Evolutionary conservation across 2,113 vertebrate genomes (phyloP).

Genomic region (Stercorarius parasiticus): DNA sequence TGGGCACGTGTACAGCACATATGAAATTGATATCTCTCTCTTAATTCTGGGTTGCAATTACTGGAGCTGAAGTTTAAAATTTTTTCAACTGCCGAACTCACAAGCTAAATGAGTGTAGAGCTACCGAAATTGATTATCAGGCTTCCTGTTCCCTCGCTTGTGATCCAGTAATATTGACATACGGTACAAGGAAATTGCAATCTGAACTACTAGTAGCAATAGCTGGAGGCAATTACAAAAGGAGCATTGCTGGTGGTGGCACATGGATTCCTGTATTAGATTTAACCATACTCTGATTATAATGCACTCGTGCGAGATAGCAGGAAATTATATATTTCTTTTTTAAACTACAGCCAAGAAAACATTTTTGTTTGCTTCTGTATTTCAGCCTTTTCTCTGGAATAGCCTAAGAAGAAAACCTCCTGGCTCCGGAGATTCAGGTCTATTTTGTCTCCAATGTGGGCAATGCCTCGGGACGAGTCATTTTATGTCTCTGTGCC

Average conservation of each 20-base stretch:
- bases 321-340: neutral
- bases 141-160: conserved; percentile 32
- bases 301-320: neutral
- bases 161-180: conserved; percentile 55
- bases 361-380: neutral
- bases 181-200: conserved; percentile 53
- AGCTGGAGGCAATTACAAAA: conserved; percentile 64
- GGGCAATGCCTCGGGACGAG: neutral
- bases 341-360: neutral
- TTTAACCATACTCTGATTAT: conserved; percentile 10
- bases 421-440: neutral
- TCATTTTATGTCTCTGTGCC: neutral
- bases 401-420: neutral
- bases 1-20: neutral
- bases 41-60: conserved; percentile 25
- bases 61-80: conserved; percentile 1
- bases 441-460: neutral
- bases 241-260: conserved; percentile 37
- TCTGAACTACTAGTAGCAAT: conserved; percentile 62
- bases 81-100: neutral
- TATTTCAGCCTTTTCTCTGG: neutral
- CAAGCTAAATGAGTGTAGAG: neutral
- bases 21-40: neutral
- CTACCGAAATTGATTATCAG: conserved; percentile 56
- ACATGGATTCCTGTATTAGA: neutral